Percentiles rank a stretch among this genome's conserved stretches.
phyloP scores from a whole-genome alignment of 2,888 invertebrate species.

The Diarsia mendica region DNA sequence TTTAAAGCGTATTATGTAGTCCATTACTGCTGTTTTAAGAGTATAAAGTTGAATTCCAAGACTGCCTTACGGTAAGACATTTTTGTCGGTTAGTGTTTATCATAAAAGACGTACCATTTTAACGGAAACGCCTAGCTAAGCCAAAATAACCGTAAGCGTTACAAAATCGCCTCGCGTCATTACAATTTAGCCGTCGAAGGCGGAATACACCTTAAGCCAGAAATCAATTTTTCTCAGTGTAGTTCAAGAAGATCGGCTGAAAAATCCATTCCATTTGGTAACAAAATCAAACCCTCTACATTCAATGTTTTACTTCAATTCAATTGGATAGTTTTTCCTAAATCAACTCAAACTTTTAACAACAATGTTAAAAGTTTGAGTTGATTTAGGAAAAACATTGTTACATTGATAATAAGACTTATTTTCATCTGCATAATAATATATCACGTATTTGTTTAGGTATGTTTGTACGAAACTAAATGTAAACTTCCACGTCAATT shows the following conservation, averaged over 20 bases:
- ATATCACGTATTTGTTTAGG: slow-evolving; percentile 29
- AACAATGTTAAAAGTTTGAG: slow-evolving; percentile 11
- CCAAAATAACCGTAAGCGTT: no score
- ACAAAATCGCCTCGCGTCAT: no score
- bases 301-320: not conserved
- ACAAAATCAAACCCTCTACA: slow-evolving; percentile 1
- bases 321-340: slow-evolving; percentile 9
- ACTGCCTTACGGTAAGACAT: no score
- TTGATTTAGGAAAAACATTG: slow-evolving; percentile 25
- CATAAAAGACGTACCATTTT: no score
- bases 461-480: slow-evolving; percentile 17
- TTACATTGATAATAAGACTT: not conserved
- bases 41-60: no score
- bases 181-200: no score
- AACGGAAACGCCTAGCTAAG: no score
- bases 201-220: no score
- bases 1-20: no score
- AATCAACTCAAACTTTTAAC: slow-evolving; percentile 21
- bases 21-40: no score
- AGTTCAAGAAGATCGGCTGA: not conserved
- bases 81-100: no score
- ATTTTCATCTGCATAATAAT: slow-evolving; percentile 1
- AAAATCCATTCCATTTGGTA: not conserved
- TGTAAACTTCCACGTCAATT: slow-evolving; percentile 1
- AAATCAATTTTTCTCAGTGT: no score